These are phyloP conservation scores for Chymomyza amoena DNA, from an alignment of 2,888 invertebrate genomes.

Conservation along the genomic window DNA sequence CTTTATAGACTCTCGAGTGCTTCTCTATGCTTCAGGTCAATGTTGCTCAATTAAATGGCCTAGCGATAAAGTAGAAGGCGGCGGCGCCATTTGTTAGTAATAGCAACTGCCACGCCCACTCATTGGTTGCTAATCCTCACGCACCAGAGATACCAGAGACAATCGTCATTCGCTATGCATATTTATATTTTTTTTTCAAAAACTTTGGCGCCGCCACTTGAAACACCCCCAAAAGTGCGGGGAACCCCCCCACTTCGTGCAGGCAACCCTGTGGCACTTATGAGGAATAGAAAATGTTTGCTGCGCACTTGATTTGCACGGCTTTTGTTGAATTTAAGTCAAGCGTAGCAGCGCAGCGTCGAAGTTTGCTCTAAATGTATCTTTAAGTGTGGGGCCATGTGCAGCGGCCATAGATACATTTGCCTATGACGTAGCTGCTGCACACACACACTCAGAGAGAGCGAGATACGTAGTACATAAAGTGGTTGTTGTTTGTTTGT, in stretches of 20 bases:
- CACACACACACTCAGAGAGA: neutral
- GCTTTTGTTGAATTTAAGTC: conserved; percentile 42
- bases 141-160: neutral
- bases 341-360: conserved; percentile 19
- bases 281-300: conserved; percentile 21
- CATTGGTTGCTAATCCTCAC: neutral
- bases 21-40: conserved; percentile 54
- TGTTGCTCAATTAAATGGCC: conserved; percentile 53
- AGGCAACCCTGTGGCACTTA: conserved; percentile 5
- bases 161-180: conserved; percentile 10
- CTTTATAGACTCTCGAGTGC: conserved; percentile 43
- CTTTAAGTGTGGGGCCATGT: conserved; percentile 49
- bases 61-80: conserved; percentile 1
- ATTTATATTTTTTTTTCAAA: conserved; percentile 17
- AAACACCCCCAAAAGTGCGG: conserved; percentile 19
- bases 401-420: conserved; percentile 19
- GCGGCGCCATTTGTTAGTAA: too few species aligned
- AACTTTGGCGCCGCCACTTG: conserved; percentile 63
- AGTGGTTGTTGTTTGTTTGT: conserved; percentile 16
- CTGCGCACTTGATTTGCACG: conserved; percentile 25
- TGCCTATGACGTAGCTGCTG: neutral
- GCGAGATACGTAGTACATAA: neutral
- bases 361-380: conserved; percentile 20
- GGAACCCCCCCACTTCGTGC: neutral
- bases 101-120: neutral